Conservation (phyloP, 2,113 vertebrate species). For the Malaclemys terrapin region DNA sequence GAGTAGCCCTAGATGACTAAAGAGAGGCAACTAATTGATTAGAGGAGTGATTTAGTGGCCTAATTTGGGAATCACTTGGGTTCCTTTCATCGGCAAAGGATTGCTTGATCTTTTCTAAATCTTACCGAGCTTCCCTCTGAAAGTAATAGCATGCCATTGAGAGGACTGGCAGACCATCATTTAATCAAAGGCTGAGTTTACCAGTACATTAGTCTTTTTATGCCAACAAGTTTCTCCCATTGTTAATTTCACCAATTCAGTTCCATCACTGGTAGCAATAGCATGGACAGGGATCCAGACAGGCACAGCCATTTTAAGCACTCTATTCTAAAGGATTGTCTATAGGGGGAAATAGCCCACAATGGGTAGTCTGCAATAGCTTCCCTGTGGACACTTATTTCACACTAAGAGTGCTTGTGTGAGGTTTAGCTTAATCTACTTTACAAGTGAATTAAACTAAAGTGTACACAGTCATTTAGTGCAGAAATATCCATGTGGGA, state of each 20-base stretch:
- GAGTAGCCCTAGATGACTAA: background rate
- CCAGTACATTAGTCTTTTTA: rapidly evolving
- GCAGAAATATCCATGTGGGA: background rate
- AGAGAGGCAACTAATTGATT: background rate
- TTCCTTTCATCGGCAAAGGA: background rate
- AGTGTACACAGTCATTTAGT: background rate
- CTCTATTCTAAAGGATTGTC: background rate
- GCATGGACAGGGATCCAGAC: rapidly evolving
- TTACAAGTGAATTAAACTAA: background rate
- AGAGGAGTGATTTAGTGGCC: background rate
- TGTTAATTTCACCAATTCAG: background rate
- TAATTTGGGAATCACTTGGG: background rate
- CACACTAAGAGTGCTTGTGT: background rate
- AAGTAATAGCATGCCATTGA: background rate
- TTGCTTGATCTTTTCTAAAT: background rate
- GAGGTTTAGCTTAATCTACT: background rate
- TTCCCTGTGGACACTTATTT: too few species aligned
- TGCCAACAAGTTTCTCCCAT: background rate
- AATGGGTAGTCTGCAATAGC: background rate
- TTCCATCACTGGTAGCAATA: background rate
- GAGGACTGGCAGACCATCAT: conserved; percentile 7
- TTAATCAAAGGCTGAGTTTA: conserved; percentile 28
- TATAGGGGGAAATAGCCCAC: background rate
- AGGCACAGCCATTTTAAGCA: background rate
- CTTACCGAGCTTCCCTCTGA: background rate